These are phyloP conservation scores for Orthonyx spaldingii DNA, from an alignment of 2,113 vertebrate genomes.

Conservation along the genomic window DNA sequence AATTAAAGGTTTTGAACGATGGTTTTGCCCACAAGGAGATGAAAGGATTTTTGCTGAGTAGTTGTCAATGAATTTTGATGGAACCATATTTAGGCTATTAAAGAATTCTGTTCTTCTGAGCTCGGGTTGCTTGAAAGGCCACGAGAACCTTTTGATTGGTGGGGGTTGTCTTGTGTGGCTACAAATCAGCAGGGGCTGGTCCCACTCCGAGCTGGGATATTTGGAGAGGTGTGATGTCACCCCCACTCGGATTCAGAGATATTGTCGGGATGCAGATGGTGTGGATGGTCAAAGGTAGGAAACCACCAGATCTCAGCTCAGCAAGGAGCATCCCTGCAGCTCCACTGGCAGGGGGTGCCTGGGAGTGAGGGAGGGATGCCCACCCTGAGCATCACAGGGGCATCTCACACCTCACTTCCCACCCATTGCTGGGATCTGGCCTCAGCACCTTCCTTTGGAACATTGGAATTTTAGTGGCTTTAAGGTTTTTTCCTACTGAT, in stretches of 20 bases:
- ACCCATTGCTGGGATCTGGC: fast-evolving
- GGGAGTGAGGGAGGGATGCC: not conserved
- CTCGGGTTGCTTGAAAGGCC: not conserved
- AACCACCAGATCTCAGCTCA: not conserved
- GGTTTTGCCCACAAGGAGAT: not conserved
- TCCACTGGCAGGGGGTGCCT: not conserved
- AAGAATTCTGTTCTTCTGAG: not conserved
- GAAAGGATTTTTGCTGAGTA: not conserved
- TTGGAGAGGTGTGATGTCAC: not conserved
- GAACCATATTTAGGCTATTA: not conserved
- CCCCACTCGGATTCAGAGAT: not conserved
- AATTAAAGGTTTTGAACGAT: not conserved
- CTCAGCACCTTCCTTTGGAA: not conserved
- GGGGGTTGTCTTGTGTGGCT: not conserved
- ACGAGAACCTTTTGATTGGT: not conserved
- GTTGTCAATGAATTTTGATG: not conserved
- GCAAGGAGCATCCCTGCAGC: not conserved
- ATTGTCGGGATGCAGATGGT: not conserved
- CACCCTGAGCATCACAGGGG: not conserved
- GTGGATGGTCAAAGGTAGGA: not conserved
- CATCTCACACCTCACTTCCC: not conserved
- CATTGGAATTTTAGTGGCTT: not conserved
- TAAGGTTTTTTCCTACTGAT: not conserved
- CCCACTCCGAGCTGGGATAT: not conserved
- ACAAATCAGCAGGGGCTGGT: not conserved